phyloP scores from a whole-genome alignment of 2,113 vertebrate genomes.

The Rhinichthys klamathensis region DNA sequence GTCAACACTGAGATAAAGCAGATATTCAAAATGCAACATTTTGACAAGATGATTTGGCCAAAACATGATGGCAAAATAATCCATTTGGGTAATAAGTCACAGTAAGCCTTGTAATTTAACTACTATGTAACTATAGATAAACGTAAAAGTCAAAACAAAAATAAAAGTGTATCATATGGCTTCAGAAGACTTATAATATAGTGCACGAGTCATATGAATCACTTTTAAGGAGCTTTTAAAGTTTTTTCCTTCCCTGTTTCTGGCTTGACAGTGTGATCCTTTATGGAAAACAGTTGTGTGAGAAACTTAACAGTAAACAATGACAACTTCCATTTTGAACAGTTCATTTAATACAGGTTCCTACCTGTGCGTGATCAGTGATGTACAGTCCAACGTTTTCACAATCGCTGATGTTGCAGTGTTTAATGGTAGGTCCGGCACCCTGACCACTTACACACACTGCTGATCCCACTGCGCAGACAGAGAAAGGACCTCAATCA shows the following conservation, averaged over 20 bases:
- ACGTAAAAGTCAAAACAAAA: neutral
- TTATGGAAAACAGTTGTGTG: neutral
- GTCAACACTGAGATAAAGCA: neutral
- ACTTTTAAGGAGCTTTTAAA: neutral
- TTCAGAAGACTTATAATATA: neutral
- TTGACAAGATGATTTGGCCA: neutral
- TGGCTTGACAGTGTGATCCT: neutral
- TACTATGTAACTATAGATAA: neutral
- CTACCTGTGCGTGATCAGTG: conserved; percentile 98
- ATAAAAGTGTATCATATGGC: neutral
- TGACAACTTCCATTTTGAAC: neutral
- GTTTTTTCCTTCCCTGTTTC: neutral
- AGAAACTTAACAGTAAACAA: neutral
- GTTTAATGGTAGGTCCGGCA: conserved; percentile 97
- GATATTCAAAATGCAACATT: neutral
- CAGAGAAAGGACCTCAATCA: conserved; percentile 17
- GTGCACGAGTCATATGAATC: neutral
- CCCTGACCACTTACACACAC: conserved; percentile 98
- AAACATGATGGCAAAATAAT: neutral
- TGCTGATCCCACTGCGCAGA: conserved; percentile 90
- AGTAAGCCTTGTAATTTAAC: neutral
- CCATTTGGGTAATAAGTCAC: neutral
- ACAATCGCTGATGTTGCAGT: conserved; percentile 99
- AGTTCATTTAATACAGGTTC: neutral
- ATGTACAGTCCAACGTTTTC: conserved; percentile 99